Evolutionary conservation across 2,797 vertebrate genomes (phyloP).

Genomic region (Cryptoblepharus egeriae): DNA sequence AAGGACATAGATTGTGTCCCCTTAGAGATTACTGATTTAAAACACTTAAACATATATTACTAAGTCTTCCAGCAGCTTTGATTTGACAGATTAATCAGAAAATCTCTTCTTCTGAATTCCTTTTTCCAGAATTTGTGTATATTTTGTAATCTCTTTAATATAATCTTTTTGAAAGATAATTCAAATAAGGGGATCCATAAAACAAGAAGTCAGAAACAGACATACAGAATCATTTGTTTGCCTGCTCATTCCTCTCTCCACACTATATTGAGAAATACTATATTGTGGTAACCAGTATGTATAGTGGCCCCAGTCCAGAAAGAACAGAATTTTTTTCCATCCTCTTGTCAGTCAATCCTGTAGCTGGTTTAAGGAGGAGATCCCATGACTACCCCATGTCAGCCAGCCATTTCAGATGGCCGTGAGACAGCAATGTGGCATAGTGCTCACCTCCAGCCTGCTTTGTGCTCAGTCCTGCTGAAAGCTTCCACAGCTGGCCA

Average conservation of each 20-base stretch:
- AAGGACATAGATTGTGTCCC: constrained; percentile 14
- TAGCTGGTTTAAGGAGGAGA: too few relatives aligned
- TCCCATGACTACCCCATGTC: too few relatives aligned
- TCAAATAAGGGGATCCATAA: constrained; percentile 18
- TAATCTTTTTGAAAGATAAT: constrained; percentile 27
- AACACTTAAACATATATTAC: constrained; percentile 28
- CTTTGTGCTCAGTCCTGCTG: too few relatives aligned
- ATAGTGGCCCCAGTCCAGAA: too few relatives aligned
- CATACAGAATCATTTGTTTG: background rate
- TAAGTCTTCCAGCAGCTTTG: constrained; percentile 26
- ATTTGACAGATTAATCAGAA: constrained; percentile 34
- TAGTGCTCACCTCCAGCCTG: too few relatives aligned
- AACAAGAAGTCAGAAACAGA: constrained; percentile 4
- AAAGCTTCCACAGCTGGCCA: too few relatives aligned
- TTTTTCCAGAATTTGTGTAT: constrained; percentile 32
- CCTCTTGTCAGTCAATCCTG: too few relatives aligned
- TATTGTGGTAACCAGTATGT: background rate
- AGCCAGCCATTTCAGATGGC: too few relatives aligned
- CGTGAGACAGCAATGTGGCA: too few relatives aligned
- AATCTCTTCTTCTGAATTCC: constrained; percentile 36
- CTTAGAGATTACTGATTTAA: constrained; percentile 33
- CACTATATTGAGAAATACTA: background rate
- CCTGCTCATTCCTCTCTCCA: background rate
- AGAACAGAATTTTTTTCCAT: too few relatives aligned
- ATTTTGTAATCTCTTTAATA: constrained; percentile 27